phyloP scores from a whole-genome alignment of 2,797 vertebrate genomes.

The Petrocephalus schoutedeni region DNA sequence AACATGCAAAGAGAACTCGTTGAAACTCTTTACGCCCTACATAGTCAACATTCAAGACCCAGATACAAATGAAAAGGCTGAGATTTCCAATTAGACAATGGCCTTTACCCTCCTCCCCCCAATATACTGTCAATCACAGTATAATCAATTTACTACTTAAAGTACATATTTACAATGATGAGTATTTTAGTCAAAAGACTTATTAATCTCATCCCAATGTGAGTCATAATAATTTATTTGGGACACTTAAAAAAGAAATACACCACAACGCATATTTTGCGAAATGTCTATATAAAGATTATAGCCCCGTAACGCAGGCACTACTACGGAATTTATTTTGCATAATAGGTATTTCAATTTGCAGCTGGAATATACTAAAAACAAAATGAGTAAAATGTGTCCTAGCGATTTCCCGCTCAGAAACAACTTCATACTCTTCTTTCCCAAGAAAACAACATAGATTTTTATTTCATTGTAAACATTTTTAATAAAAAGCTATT shows the following conservation, averaged over 20 bases:
- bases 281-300: neutral
- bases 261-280: neutral
- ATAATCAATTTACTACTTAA: conserved; percentile 58
- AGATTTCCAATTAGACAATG: conserved; percentile 51
- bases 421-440: conserved; percentile 31
- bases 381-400: conserved; percentile 33
- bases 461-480: conserved; percentile 74
- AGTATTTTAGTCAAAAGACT: conserved; percentile 68
- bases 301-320: conserved; percentile 18
- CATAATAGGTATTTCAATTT: conserved; percentile 63
- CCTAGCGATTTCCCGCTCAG: conserved; percentile 31
- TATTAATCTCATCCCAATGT: conserved; percentile 71
- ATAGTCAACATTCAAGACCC: conserved; percentile 27
- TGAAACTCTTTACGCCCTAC: conserved; percentile 25
- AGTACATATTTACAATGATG: conserved; percentile 63
- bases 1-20: neutral
- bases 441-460: conserved; percentile 67
- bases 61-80: conserved; percentile 39
- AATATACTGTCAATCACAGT: conserved; percentile 43
- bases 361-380: conserved; percentile 59
- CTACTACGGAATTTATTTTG: conserved; percentile 49
- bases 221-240: conserved; percentile 48
- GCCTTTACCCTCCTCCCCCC: conserved; percentile 38
- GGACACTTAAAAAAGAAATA: neutral
- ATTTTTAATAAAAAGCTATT: conserved; percentile 81